These are phyloP conservation scores for Bacillus rossius DNA, from an alignment of 1,140 invertebrate species.

Conservation along the genomic window DNA sequence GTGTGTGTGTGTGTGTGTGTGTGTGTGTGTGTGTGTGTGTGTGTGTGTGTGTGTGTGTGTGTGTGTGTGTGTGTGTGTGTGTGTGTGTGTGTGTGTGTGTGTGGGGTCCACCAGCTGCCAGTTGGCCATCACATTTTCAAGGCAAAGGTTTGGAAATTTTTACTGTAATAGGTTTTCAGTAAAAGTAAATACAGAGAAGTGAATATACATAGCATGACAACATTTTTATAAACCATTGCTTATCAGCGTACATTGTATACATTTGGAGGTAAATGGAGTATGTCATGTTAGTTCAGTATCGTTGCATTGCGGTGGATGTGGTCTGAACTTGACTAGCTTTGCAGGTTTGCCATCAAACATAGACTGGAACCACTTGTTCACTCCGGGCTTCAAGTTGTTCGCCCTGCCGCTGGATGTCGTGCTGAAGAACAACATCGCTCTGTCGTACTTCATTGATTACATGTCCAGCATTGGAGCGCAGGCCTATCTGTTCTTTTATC, in stretches of 20 bases:
- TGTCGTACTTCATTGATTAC: constrained; percentile 79
- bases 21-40: constrained; percentile 18
- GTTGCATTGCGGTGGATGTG: not conserved
- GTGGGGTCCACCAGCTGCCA: no score
- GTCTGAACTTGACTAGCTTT: constrained; percentile 1
- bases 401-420: constrained; percentile 68
- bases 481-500: constrained; percentile 70
- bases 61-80: constrained; percentile 19
- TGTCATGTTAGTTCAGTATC: no score
- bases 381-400: constrained; percentile 55
- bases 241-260: not conserved
- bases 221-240: not conserved
- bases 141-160: not conserved
- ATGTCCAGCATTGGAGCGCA: constrained; percentile 66
- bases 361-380: constrained; percentile 48
- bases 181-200: no score
- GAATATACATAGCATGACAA: no score
- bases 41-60: constrained; percentile 18
- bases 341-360: constrained; percentile 37
- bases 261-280: no score
- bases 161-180: not conserved
- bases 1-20: constrained; percentile 18
- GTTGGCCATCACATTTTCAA: not conserved
- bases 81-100: constrained; percentile 18
- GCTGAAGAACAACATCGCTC: constrained; percentile 72